Conservation (phyloP, 2,888 invertebrate species). For the Nineta flava region DNA sequence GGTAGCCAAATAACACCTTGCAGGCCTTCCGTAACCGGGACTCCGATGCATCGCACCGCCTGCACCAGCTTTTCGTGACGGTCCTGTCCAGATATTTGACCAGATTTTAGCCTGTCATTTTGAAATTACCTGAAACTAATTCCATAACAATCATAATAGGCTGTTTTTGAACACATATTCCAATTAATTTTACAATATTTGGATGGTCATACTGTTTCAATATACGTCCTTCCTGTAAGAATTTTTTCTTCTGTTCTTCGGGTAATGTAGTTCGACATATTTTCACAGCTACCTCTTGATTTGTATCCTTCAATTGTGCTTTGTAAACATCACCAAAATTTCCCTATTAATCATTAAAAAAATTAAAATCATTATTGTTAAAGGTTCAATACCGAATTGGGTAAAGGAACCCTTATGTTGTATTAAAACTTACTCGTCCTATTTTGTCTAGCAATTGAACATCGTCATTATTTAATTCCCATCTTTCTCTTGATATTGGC, state of each 20-base stretch:
- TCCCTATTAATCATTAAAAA: slow-evolving; percentile 41
- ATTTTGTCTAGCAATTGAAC: slow-evolving; percentile 84
- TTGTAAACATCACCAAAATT: slow-evolving; percentile 97
- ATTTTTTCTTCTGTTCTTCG: slow-evolving; percentile 86
- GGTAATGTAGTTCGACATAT: slow-evolving; percentile 88
- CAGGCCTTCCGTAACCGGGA: too few species aligned
- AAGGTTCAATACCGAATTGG: background rate
- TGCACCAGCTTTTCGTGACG: too few species aligned
- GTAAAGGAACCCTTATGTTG: background rate
- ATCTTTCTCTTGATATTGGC: slow-evolving; percentile 76
- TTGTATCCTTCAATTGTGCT: slow-evolving; percentile 67
- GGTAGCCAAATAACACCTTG: too few species aligned
- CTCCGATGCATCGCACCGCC: too few species aligned
- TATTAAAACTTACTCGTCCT: slow-evolving; percentile 56
- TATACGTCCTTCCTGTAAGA: slow-evolving; percentile 88
- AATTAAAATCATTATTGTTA: background rate
- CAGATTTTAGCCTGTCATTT: too few species aligned
- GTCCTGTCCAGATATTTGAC: too few species aligned
- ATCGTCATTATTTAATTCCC: slow-evolving; percentile 94
- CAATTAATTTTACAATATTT: slow-evolving; percentile 89
- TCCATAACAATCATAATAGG: slow-evolving; percentile 99
- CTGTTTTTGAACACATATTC: slow-evolving; percentile 94
- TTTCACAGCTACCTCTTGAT: slow-evolving; percentile 86
- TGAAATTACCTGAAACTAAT: slow-evolving; percentile 61
- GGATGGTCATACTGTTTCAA: slow-evolving; percentile 94